phyloP scores from a whole-genome alignment of 2,797 vertebrate species.

The Sardinella longiceps region DNA sequence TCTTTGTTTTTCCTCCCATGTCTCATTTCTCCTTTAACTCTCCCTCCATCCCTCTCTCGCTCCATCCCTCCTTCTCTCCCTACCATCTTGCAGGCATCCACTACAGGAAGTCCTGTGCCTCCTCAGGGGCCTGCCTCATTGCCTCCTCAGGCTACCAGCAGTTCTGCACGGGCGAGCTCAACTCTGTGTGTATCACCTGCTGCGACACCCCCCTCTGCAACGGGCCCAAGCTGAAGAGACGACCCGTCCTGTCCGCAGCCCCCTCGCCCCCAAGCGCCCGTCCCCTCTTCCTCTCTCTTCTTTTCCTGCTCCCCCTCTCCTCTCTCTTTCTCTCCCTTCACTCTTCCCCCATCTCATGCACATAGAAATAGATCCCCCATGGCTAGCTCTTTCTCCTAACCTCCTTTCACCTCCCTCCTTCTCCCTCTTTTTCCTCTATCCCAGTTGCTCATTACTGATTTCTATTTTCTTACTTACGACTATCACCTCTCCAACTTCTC shows the following conservation, averaged over 20 bases:
- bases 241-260: conserved; percentile 66
- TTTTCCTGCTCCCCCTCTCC: conserved; percentile 35
- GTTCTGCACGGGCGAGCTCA: conserved; percentile 94
- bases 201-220: conserved; percentile 97
- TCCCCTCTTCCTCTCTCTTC: conserved; percentile 11
- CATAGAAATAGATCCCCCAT: background rate
- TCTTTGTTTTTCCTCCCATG: background rate
- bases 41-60: background rate
- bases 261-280: background rate
- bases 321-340: background rate
- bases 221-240: conserved; percentile 84
- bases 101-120: conserved; percentile 95
- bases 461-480: background rate
- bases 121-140: conserved; percentile 93
- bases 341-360: background rate
- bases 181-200: conserved; percentile 98
- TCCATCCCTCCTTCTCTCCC: background rate
- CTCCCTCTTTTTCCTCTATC: background rate
- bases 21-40: background rate
- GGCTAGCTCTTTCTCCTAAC: background rate
- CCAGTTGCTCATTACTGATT: background rate
- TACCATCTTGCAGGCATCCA: conserved; percentile 79
- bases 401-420: background rate
- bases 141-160: conserved; percentile 97
- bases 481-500: background rate